Evolutionary conservation across 2,888 invertebrate genomes (phyloP), one percentile per base, ranked within the genome.

Genomic region (Xylophagus ater): DNA sequence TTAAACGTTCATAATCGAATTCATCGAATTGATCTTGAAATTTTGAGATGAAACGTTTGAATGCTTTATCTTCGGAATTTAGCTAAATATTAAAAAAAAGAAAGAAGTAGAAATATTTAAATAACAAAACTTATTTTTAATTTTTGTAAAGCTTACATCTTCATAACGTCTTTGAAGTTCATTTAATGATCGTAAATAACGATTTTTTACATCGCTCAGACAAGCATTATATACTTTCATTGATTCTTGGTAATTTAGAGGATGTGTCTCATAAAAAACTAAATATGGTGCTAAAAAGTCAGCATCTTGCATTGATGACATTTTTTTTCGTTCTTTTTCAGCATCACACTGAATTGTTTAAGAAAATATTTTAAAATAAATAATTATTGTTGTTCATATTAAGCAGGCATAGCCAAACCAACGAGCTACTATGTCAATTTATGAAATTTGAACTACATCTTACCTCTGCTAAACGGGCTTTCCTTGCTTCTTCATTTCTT

Each of bases 151-250:
- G 40, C 54, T 52, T 52, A 78, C 78, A 65, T 68, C 66, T 49
- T 83, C 78, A 54, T 78, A 81, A 47, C 74, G 68, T 17, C 66
- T 66, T 49, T 81, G 78, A 17, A 85, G 71, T 23, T 71, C 59
- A 45, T 73, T 74, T 12, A 81, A 77, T 26, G 81, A 64, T 0
- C 69, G 66, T 4, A 81, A 61, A 44, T 78, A 70, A 21, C 71
- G 67, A 0, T 72, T 61, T 51, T 77, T 79, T 49, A 81, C 77
- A 53, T 84, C 82, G 36, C 67, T 68, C 28, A 85, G 60, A 44
- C 84, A 84, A 5, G 54, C 49, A 31, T 59, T 52, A 32, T 55
- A 61, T 1, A 56, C 57, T 3, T 37, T 40, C 45, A 50, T 41
- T 1, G 64, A 60, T 44, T 63, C 59, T 0, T 55, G 50, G 4